phyloP scores from a whole-genome alignment of 2,113 vertebrate species.

The Tachycineta bicolor region DNA sequence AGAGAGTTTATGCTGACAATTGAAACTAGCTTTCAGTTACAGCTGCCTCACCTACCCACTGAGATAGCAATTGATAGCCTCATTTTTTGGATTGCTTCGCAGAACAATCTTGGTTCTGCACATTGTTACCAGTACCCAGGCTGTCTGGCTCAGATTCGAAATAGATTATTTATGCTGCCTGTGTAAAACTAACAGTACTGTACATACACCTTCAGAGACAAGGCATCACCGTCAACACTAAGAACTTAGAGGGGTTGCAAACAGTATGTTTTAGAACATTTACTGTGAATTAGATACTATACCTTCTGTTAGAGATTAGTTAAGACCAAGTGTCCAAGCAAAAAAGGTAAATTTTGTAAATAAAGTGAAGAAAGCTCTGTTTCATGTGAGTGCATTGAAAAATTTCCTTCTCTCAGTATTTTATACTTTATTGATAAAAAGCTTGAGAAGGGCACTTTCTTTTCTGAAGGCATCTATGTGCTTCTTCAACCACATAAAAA shows the following conservation, averaged over 20 bases:
- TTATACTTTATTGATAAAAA: not conserved
- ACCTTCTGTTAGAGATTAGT: not conserved
- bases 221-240: not conserved
- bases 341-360: not conserved
- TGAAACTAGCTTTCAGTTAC: not conserved
- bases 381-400: not conserved
- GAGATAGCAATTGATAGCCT: not conserved
- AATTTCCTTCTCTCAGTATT: not conserved
- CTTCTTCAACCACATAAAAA: not conserved
- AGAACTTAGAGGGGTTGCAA: not conserved
- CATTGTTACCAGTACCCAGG: not conserved
- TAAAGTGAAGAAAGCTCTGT: accelerated
- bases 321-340: not conserved
- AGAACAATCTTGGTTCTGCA: not conserved
- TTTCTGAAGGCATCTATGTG: not conserved
- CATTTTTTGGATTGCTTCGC: not conserved
- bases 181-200: not conserved
- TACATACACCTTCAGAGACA: not conserved
- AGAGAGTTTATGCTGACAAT: not conserved
- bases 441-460: not conserved
- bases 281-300: not conserved
- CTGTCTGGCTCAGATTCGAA: not conserved
- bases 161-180: not conserved
- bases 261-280: not conserved
- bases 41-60: not conserved